phyloP scores from a whole-genome alignment of 2,113 vertebrate species.

The Chiloscyllium plagiosum region DNA sequence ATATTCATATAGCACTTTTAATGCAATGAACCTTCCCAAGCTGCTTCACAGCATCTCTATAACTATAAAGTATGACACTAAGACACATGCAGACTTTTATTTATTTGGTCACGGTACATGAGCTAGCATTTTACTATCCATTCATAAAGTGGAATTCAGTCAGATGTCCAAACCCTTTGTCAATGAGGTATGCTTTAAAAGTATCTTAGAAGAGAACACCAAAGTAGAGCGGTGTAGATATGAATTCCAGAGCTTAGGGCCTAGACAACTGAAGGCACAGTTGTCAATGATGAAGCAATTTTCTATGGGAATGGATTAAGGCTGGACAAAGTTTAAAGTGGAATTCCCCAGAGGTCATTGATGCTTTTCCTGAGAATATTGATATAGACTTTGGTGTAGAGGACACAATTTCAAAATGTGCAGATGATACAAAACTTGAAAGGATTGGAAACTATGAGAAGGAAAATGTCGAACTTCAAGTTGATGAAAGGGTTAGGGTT shows the following conservation, averaged over 20 bases:
- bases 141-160: background rate
- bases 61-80: background rate
- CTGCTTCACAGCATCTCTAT: background rate
- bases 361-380: too few species aligned
- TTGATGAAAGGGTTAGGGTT: too few species aligned
- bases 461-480: too few species aligned
- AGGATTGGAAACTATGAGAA: too few species aligned
- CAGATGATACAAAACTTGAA: too few species aligned
- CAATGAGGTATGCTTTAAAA: background rate
- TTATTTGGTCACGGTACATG: too few species aligned
- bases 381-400: too few species aligned
- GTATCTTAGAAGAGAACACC: background rate
- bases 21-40: background rate
- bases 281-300: background rate
- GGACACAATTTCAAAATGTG: too few species aligned
- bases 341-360: too few species aligned
- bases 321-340: too few species aligned
- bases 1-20: background rate
- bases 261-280: background rate
- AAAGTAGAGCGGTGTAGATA: background rate
- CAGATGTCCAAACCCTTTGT: background rate
- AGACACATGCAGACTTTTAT: background rate
- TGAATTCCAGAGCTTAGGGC: too few species aligned
- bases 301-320: background rate
- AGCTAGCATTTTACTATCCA: too few species aligned